Conservation (phyloP, 2,113 vertebrate genomes). For the Calypte anna region DNA sequence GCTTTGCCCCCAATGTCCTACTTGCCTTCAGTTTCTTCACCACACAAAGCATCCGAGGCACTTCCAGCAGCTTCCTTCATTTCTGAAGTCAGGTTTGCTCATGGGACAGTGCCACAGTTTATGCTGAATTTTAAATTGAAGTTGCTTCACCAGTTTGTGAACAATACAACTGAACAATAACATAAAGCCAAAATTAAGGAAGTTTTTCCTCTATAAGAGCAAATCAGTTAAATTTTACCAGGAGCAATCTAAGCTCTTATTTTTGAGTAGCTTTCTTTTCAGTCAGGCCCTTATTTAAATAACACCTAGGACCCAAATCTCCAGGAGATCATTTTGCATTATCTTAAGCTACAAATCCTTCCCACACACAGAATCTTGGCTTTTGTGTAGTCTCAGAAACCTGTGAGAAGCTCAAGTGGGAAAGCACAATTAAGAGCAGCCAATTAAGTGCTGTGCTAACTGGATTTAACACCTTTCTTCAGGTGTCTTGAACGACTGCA, state of each 20-base stretch:
- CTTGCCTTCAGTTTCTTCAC: not conserved
- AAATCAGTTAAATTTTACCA: not conserved
- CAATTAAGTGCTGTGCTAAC: not conserved
- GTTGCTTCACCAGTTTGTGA: not conserved
- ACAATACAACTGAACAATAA: not conserved
- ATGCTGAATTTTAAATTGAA: not conserved
- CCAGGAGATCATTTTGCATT: not conserved
- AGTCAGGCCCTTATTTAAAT: not conserved
- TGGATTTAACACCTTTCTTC: not conserved
- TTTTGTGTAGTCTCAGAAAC: not conserved
- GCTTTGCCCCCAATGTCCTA: not conserved
- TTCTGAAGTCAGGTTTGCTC: not conserved
- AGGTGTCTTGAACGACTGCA: conserved; percentile 90
- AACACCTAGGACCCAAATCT: not conserved
- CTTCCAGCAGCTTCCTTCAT: not conserved
- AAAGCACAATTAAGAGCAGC: not conserved
- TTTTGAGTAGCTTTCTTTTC: not conserved
- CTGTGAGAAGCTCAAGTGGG: not conserved
- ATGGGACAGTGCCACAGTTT: not conserved
- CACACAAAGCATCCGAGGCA: not conserved
- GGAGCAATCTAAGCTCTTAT: not conserved
- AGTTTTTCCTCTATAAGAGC: not conserved
- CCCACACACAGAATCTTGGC: not conserved
- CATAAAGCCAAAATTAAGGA: not conserved
- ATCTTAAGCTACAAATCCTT: not conserved